phyloP scores from a whole-genome alignment of 2,113 vertebrate species.

The Girardinichthys multiradiatus region DNA sequence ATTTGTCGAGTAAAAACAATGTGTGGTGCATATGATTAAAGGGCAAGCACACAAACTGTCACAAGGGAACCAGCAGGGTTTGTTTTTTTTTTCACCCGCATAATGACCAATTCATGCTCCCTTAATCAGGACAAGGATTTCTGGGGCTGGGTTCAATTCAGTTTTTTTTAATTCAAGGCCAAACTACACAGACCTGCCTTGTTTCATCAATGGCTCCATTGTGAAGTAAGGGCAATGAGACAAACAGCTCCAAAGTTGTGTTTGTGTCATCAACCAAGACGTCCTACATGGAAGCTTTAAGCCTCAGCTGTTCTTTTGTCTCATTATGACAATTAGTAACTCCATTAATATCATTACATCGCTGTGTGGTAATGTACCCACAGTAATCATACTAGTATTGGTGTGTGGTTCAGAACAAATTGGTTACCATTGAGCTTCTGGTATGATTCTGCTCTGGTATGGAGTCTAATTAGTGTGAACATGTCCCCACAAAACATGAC shows the following conservation, averaged over 20 bases:
- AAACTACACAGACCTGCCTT: constrained; percentile 70
- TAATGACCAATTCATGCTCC: constrained; percentile 63
- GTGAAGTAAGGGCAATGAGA: constrained; percentile 59
- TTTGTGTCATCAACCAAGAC: constrained; percentile 64
- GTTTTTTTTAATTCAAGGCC: constrained; percentile 53
- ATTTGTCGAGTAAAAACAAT: constrained; percentile 25
- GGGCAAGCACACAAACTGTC: constrained; percentile 43
- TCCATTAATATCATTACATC: constrained; percentile 51
- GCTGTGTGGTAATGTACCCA: constrained; percentile 24
- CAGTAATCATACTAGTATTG: constrained; percentile 16
- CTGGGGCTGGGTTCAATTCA: constrained; percentile 37
- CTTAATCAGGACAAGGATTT: constrained; percentile 65
- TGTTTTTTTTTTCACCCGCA: constrained; percentile 53
- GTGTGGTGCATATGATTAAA: constrained; percentile 23
- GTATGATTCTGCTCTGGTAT: neutral
- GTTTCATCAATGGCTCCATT: constrained; percentile 63
- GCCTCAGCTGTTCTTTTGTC: constrained; percentile 37
- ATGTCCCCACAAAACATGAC: neutral
- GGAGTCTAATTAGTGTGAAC: constrained; percentile 15
- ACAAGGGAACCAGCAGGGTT: constrained; percentile 40
- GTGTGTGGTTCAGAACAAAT: constrained; percentile 11
- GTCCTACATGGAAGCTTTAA: constrained; percentile 25
- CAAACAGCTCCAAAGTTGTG: constrained; percentile 57
- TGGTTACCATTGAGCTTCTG: neutral
- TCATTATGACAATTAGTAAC: constrained; percentile 61